These are phyloP conservation scores for Pleuronectes platessa DNA, from an alignment of 2,113 vertebrate genomes.

Conservation along the genomic window DNA sequence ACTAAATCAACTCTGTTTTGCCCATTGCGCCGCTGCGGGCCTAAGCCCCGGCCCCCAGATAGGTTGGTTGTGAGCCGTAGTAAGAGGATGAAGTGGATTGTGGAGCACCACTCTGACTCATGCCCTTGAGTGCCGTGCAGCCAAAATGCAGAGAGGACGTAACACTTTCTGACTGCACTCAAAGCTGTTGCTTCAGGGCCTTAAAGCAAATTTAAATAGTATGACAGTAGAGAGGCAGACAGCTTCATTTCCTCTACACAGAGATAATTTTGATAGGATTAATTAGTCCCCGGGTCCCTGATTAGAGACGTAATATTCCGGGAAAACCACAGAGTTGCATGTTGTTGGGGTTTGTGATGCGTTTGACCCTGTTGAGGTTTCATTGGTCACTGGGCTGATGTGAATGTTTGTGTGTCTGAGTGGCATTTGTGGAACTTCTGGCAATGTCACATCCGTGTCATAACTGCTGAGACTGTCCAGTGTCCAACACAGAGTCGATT, in stretches of 20 bases:
- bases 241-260: conserved; percentile 19
- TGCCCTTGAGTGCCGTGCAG: conserved; percentile 59
- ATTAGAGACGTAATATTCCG: conserved; percentile 8
- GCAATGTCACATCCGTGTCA: conserved; percentile 13
- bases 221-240: conserved; percentile 4
- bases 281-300: conserved; percentile 1
- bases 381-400: conserved; percentile 2
- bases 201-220: conserved; percentile 11
- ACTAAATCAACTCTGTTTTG: conserved; percentile 69
- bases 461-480: background rate
- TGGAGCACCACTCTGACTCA: conserved; percentile 72
- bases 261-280: conserved; percentile 6
- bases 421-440: conserved; percentile 16
- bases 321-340: background rate
- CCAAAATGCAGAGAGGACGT: conserved; percentile 60
- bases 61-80: conserved; percentile 62
- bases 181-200: conserved; percentile 35
- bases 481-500: background rate
- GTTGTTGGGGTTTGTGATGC: background rate
- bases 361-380: background rate
- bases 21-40: conserved; percentile 45
- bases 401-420: background rate
- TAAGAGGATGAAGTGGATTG: conserved; percentile 79
- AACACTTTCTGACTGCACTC: conserved; percentile 50
- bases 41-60: conserved; percentile 57